phyloP scores from a whole-genome alignment of 2,888 invertebrate genomes.

The Erebia epiphron region DNA sequence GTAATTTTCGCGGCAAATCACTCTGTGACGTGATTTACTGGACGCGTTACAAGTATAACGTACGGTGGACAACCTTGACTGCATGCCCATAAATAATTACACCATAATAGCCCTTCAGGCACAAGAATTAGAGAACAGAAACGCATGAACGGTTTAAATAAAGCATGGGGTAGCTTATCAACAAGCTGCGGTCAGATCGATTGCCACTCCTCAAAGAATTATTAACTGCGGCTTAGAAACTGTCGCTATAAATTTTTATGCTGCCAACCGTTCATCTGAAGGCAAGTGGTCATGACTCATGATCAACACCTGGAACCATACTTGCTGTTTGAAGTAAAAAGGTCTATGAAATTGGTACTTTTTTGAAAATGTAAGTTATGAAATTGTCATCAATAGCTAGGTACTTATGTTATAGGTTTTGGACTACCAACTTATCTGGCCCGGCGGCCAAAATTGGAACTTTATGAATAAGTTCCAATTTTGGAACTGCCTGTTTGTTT shows the following conservation, averaged over 20 bases:
- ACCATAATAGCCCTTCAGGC: slow-evolving; percentile 19
- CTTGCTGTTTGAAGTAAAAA: no score
- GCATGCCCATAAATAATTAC: background rate
- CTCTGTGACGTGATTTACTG: slow-evolving; percentile 49
- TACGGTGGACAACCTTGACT: slow-evolving; percentile 19
- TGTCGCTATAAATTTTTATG: slow-evolving; percentile 9
- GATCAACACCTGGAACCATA: no score
- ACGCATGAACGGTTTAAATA: background rate
- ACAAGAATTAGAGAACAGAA: slow-evolving; percentile 2
- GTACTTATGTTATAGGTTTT: no score
- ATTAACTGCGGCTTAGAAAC: slow-evolving; percentile 4
- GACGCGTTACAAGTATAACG: slow-evolving; percentile 41
- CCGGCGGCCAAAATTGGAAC: no score
- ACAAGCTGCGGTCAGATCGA: slow-evolving; percentile 20
- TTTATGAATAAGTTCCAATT: no score
- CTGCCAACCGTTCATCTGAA: slow-evolving; percentile 1
- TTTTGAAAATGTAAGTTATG: no score
- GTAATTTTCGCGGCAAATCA: slow-evolving; percentile 52
- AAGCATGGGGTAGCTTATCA: slow-evolving; percentile 16
- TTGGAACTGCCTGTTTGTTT: no score
- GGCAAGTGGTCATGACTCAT: background rate
- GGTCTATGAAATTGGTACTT: no score
- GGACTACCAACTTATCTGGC: no score
- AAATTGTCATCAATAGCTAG: no score
- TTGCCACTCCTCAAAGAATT: slow-evolving; percentile 24